phyloP scores from a whole-genome alignment of 2,888 invertebrate species.

The Allophyes oxyacanthae region DNA sequence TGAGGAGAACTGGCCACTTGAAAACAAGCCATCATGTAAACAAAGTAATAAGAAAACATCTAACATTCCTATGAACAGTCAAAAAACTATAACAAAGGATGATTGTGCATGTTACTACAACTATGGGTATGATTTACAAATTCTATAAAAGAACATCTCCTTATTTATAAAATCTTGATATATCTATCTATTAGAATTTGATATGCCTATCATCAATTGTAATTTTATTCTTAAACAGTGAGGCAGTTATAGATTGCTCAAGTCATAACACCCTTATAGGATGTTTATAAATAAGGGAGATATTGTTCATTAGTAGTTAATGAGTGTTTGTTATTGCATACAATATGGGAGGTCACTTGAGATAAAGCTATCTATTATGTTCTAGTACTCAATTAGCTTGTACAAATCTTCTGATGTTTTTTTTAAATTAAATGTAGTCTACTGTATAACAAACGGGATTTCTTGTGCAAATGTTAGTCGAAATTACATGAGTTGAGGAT shows the following conservation, averaged over 20 bases:
- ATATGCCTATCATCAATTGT: background rate
- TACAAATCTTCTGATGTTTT: constrained; percentile 9
- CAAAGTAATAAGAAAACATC: constrained; percentile 71
- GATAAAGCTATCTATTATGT: constrained; percentile 35
- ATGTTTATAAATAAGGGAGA: constrained; percentile 12
- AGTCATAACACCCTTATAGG: background rate
- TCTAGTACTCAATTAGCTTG: constrained; percentile 4
- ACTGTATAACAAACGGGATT: too few relatives aligned
- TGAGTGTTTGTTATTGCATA: constrained; percentile 16
- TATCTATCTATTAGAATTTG: background rate
- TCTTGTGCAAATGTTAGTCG: too few relatives aligned
- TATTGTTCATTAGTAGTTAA: constrained; percentile 15
- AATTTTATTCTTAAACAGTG: background rate
- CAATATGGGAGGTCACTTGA: constrained; percentile 25
- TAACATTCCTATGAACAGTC: constrained; percentile 69
- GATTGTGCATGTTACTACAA: constrained; percentile 88
- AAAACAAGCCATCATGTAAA: constrained; percentile 76
- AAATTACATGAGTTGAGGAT: too few relatives aligned
- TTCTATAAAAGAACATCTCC: background rate
- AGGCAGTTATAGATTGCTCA: background rate
- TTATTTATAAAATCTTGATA: constrained; percentile 1
- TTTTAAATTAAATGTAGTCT: too few relatives aligned
- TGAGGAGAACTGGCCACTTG: constrained; percentile 82
- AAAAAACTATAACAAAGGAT: constrained; percentile 76
- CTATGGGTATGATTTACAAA: constrained; percentile 82